Evolutionary conservation across 1,140 invertebrate species (phyloP).

Genomic region (Cotesia vestalis): DNA sequence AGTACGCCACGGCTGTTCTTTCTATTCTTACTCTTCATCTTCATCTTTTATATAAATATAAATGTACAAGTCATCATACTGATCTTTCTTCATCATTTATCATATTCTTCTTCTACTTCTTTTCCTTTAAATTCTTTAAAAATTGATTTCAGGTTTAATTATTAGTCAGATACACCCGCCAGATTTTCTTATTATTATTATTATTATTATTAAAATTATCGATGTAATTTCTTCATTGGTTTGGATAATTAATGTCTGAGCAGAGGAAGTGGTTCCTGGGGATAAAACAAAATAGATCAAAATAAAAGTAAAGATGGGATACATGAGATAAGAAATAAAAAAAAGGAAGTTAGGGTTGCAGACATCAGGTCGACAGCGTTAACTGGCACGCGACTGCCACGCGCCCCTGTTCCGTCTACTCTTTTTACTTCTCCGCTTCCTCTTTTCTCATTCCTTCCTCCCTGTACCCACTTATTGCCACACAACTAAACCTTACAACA

Average conservation of each 20-base stretch:
- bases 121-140: background rate
- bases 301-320: background rate
- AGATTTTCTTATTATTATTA: too few species aligned
- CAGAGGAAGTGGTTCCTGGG: slow-evolving; percentile 35
- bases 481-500: too few species aligned
- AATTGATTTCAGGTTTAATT: background rate
- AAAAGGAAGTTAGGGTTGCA: slow-evolving; percentile 43
- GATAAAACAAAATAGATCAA: slow-evolving; percentile 12
- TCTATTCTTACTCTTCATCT: background rate
- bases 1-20: background rate
- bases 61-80: too few species aligned
- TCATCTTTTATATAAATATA: too few species aligned
- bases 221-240: slow-evolving; percentile 28
- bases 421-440: slow-evolving; percentile 37
- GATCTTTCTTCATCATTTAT: too few species aligned
- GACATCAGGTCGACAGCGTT: slow-evolving; percentile 52
- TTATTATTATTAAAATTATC: too few species aligned
- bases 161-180: too few species aligned
- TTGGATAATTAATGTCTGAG: slow-evolving; percentile 3
- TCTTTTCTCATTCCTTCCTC: slow-evolving; percentile 43
- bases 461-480: background rate
- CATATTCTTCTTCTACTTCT: too few species aligned
- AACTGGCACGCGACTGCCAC: slow-evolving; percentile 60
- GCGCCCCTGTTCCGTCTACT: slow-evolving; percentile 48
- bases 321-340: slow-evolving; percentile 13